Conservation (phyloP, 1,140 invertebrate species). For the Nasonia giraulti region DNA sequence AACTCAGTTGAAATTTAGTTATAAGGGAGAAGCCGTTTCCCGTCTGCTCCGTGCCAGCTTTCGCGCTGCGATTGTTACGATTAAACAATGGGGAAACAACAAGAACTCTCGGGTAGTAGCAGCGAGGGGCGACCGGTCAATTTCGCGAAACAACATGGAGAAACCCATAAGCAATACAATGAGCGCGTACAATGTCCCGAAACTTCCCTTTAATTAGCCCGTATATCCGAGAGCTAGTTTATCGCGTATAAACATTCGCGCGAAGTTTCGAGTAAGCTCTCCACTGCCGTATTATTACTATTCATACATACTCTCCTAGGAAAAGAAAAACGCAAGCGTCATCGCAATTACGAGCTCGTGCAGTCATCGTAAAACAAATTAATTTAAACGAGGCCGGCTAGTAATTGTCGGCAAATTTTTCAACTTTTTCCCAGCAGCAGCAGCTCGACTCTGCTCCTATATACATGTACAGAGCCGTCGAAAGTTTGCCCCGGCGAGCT, state of each 20-base stretch:
- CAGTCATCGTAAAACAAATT: not conserved
- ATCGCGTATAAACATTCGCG: not conserved
- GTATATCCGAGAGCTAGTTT: not conserved
- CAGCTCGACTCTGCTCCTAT: not conserved
- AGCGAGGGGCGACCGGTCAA: too few species aligned
- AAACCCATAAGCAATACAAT: not conserved
- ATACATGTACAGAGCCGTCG: not conserved
- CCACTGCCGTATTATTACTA: not conserved
- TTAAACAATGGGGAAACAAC: not conserved
- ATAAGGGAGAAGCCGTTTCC: too few species aligned
- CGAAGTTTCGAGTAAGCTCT: not conserved
- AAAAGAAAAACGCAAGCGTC: too few species aligned
- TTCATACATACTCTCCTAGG: not conserved
- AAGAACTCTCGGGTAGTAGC: too few species aligned
- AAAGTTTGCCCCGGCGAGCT: not conserved
- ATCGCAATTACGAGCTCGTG: not conserved
- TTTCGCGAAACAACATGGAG: too few species aligned
- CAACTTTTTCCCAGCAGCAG: not conserved
- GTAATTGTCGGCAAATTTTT: not conserved
- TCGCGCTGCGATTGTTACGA: constrained; percentile 3
- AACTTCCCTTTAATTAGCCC: constrained; percentile 36
- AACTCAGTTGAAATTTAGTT: too few species aligned
- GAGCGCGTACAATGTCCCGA: not conserved
- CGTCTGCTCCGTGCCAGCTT: too few species aligned
- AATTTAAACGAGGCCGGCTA: not conserved